phyloP scores from a whole-genome alignment of 2,888 invertebrate genomes.

The Penaeus monodon region DNA sequence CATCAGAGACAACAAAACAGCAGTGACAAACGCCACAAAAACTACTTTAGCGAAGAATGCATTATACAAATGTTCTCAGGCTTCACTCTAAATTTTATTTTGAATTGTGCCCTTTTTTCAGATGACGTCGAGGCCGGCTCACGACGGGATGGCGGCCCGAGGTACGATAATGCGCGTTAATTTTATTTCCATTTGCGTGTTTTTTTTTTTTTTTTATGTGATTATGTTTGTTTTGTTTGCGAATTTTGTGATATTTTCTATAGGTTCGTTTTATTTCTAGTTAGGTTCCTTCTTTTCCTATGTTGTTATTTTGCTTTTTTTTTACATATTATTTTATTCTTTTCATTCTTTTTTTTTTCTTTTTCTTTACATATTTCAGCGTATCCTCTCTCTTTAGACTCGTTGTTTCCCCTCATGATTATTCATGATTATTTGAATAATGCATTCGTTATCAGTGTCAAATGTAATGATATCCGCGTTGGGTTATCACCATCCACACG shows the following conservation, averaged over 20 bases:
- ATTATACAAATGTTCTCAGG: slow-evolving; percentile 44
- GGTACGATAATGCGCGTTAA: background rate
- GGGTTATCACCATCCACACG: too few relatives aligned
- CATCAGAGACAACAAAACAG: slow-evolving; percentile 37
- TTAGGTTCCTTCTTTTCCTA: too few relatives aligned
- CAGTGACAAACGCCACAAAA: slow-evolving; percentile 26
- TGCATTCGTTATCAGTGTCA: too few relatives aligned
- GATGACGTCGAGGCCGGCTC: background rate
- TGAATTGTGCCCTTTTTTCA: background rate
- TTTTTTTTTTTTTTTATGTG: background rate
- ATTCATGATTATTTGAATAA: too few relatives aligned
- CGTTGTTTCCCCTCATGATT: too few relatives aligned
- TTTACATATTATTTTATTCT: background rate
- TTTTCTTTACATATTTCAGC: background rate
- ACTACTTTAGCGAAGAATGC: slow-evolving; percentile 26
- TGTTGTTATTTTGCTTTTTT: too few relatives aligned
- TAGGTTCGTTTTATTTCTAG: background rate
- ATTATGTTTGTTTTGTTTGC: background rate
- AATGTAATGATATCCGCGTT: too few relatives aligned
- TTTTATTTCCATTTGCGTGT: background rate
- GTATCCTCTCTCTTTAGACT: too few relatives aligned
- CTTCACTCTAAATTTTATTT: slow-evolving; percentile 33
- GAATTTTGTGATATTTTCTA: background rate
- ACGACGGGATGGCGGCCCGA: too few relatives aligned
- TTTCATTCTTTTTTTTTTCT: background rate